Evolutionary conservation across 2,888 invertebrate genomes (phyloP).

Genomic region (Lacanobia oleracea): DNA sequence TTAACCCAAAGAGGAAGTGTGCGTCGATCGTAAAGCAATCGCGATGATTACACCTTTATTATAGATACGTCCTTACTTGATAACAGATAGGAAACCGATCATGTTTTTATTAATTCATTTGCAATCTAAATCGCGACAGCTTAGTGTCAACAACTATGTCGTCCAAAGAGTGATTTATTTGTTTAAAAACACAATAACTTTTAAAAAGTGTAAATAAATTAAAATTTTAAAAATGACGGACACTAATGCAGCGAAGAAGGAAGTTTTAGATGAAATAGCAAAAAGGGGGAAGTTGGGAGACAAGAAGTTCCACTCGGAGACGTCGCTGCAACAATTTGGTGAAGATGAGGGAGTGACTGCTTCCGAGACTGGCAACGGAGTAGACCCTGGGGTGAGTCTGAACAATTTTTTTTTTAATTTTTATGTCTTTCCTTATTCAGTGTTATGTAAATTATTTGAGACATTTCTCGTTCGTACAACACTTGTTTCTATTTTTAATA

Average conservation of each 20-base stretch:
- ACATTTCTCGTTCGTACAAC: too few species aligned
- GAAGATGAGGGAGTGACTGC: slow-evolving; percentile 74
- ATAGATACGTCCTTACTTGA: slow-evolving; percentile 75
- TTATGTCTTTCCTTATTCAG: too few species aligned
- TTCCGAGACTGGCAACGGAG: slow-evolving; percentile 55
- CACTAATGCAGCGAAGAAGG: slow-evolving; percentile 69
- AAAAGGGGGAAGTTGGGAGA: slow-evolving; percentile 81
- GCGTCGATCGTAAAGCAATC: slow-evolving; percentile 37
- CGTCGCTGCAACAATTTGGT: slow-evolving; percentile 81
- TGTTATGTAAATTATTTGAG: too few species aligned
- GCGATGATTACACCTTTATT: slow-evolving; percentile 78
- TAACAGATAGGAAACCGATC: slow-evolving; percentile 76
- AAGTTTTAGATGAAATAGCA: slow-evolving; percentile 79
- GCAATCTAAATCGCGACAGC: slow-evolving; percentile 80
- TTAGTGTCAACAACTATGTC: slow-evolving; percentile 67
- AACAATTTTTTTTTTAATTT: neutral
- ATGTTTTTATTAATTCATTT: slow-evolving; percentile 82
- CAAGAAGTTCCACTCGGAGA: slow-evolving; percentile 86
- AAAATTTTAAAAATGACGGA: slow-evolving; percentile 74
- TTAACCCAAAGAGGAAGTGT: slow-evolving; percentile 59
- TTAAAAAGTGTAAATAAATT: slow-evolving; percentile 11
- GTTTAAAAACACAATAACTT: slow-evolving; percentile 2
- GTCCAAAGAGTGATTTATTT: slow-evolving; percentile 41
- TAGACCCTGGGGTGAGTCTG: slow-evolving; percentile 82
- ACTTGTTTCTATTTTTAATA: too few species aligned